A percentile compares a stretch with the other conserved stretches of the same genome.
phyloP scores from a whole-genome alignment of 2,888 invertebrate genomes.

The Molorchus minor region DNA sequence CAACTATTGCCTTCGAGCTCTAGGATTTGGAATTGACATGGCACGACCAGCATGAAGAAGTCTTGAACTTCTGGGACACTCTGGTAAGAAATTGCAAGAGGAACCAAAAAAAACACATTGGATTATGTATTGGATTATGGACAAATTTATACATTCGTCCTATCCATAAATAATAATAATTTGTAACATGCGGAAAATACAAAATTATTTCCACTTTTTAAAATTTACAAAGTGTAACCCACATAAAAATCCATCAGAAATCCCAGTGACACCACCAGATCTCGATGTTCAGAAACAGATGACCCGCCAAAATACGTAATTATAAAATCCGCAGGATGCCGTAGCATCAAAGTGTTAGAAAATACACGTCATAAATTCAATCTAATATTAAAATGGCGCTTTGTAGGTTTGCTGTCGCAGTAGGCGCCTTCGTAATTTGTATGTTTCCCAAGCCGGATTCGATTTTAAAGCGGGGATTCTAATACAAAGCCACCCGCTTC shows the following conservation, averaged over 20 bases:
- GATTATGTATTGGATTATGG: too few relatives aligned
- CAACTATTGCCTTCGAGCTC: too few relatives aligned
- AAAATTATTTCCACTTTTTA: too few relatives aligned
- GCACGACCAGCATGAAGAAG: too few relatives aligned
- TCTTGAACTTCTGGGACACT: too few relatives aligned
- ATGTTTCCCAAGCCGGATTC: constrained; percentile 44
- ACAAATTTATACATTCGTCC: too few relatives aligned
- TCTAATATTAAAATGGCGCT: constrained; percentile 59
- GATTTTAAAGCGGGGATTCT: constrained; percentile 48
- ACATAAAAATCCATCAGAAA: constrained; percentile 3
- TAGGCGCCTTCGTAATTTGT: constrained; percentile 49
- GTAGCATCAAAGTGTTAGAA: constrained; percentile 59
- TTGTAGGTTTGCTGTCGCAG: constrained; percentile 52
- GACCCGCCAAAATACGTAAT: constrained; percentile 53
- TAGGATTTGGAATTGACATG: too few relatives aligned
- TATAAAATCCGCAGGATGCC: constrained; percentile 59
- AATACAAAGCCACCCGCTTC: constrained; percentile 45
- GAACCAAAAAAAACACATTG: too few relatives aligned
- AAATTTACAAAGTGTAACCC: background rate
- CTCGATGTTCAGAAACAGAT: constrained; percentile 47
- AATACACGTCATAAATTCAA: constrained; percentile 60
- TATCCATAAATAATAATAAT: too few relatives aligned
- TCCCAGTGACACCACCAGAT: constrained; percentile 37
- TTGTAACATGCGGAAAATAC: too few relatives aligned
- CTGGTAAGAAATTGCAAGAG: too few relatives aligned